Evolutionary conservation across 2,113 vertebrate genomes (phyloP).

Genomic region (Eonycteris spelaea): DNA sequence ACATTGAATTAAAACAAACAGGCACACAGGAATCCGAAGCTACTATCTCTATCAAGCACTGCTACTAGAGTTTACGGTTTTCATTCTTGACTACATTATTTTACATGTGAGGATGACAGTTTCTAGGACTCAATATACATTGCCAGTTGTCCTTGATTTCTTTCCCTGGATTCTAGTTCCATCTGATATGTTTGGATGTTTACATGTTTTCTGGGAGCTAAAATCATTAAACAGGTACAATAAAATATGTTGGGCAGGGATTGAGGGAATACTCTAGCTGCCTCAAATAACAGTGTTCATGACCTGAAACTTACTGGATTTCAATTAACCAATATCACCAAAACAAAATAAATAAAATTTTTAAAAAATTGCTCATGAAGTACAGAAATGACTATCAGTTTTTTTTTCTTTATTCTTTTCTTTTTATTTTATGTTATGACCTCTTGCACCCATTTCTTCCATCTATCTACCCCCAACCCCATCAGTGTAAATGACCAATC

Average conservation of each 20-base stretch:
- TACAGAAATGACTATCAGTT: neutral
- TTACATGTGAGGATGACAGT: neutral
- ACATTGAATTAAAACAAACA: neutral
- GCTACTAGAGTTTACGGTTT: neutral
- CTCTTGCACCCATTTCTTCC: neutral
- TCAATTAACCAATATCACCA: too few relatives aligned
- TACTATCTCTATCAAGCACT: neutral
- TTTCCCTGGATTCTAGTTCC: neutral
- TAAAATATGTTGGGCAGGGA: neutral
- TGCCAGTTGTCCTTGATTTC: neutral
- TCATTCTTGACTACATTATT: neutral
- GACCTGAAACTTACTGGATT: neutral
- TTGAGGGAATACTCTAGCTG: neutral
- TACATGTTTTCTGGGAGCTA: neutral
- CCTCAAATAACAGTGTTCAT: neutral
- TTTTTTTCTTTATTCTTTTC: neutral
- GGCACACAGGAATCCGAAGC: neutral
- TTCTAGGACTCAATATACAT: neutral
- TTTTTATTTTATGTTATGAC: neutral
- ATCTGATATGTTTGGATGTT: neutral
- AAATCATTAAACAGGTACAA: neutral
- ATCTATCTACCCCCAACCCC: too few relatives aligned
- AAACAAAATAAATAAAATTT: too few relatives aligned
- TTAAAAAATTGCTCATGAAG: too few relatives aligned
- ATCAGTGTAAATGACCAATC: neutral